A percentile compares a stretch with the other conserved stretches of the same genome.
Conservation (phyloP, 2,888 invertebrate species). For the Melipona beecheii region DNA sequence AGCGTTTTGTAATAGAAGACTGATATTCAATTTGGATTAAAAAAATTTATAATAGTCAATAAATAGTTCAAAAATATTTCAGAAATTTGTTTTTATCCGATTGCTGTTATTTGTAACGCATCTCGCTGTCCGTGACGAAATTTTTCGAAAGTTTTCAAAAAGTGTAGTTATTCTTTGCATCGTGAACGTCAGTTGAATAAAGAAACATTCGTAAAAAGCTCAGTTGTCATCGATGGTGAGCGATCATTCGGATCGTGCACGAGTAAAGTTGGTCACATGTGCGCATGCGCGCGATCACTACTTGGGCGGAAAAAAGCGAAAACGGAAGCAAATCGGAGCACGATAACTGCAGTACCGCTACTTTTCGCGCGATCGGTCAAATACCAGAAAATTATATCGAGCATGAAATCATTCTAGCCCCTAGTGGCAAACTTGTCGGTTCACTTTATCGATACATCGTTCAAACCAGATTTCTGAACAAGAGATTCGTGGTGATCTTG, state of each 20-base stretch:
- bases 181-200: neutral
- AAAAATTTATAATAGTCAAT: neutral
- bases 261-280: neutral
- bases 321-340: conserved; percentile 26
- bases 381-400: conserved; percentile 71
- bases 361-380: conserved; percentile 35
- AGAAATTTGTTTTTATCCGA: neutral
- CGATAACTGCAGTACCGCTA: conserved; percentile 44
- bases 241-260: neutral
- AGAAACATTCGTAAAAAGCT: too few species aligned
- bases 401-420: conserved; percentile 80
- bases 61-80: neutral
- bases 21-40: neutral
- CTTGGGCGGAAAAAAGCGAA: neutral
- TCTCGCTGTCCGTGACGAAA: neutral
- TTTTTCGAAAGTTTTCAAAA: neutral
- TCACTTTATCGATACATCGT: conserved; percentile 13
- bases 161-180: neutral
- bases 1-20: neutral
- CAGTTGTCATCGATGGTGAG: neutral
- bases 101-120: neutral
- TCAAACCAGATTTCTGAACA: conserved; percentile 18
- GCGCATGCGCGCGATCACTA: neutral
- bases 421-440: conserved; percentile 57
- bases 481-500: conserved; percentile 8